Conservation (phyloP, 30 jellyfish, hydroid and myxozoan genomes). For the Hydra vulgaris region DNA sequence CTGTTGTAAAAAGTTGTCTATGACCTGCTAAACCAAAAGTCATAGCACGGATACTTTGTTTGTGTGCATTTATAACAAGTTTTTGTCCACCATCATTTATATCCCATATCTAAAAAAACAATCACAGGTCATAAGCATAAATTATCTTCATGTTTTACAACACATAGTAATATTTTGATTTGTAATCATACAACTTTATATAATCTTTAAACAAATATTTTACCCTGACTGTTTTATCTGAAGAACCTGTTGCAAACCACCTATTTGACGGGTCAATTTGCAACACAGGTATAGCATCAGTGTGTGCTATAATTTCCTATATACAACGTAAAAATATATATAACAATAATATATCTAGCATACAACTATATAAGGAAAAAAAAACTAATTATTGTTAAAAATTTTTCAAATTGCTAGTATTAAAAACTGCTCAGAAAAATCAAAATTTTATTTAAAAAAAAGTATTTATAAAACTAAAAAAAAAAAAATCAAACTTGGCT, state of each 20-base stretch:
- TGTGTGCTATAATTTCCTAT: slow-evolving; percentile 86
- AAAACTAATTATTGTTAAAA: too few relatives aligned
- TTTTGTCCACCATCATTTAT: slow-evolving; percentile 55
- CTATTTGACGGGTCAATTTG: slow-evolving; percentile 72
- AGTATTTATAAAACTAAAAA: too few relatives aligned
- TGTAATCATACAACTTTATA: too few relatives aligned
- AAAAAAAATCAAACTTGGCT: slow-evolving; percentile 48
- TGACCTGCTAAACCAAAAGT: slow-evolving; percentile 86
- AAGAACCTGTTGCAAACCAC: slow-evolving; percentile 98
- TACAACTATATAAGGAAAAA: too few relatives aligned
- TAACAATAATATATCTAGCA: neutral
- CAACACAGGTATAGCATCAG: slow-evolving; percentile 68
- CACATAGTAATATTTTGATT: too few relatives aligned
- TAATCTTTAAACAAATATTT: neutral
- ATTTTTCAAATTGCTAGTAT: too few relatives aligned
- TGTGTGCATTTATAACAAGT: slow-evolving; percentile 71
- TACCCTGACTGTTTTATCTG: slow-evolving; percentile 78
- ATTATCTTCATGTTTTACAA: too few relatives aligned
- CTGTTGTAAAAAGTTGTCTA: slow-evolving; percentile 72
- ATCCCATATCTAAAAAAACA: slow-evolving; percentile 70
- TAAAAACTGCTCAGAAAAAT: neutral
- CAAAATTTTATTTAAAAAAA: neutral
- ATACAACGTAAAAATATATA: neutral
- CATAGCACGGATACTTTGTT: slow-evolving; percentile 74
- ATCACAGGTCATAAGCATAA: neutral